Base-by-base conservation (phyloP, 2,113 vertebrate genomes). In the Mobula birostris region DNA sequence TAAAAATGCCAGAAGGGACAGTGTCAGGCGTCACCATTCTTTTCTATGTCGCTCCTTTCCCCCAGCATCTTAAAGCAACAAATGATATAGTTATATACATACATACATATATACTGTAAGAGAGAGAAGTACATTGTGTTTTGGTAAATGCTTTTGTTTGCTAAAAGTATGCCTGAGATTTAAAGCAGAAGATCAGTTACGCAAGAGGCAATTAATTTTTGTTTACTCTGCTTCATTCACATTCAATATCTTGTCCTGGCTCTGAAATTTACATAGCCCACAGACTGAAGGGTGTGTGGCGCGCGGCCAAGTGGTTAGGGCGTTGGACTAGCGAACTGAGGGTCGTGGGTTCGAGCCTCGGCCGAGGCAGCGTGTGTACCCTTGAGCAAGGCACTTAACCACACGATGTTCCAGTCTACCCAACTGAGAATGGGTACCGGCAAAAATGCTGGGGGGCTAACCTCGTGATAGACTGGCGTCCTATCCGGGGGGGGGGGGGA, bases 1-100 rank as follows among this genome's bases (percentile, higher is more conserved):
- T 77, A 2, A 32, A 94, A 77, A 77, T 12, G 94, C 95, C 95
- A 96, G 95, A 95, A 95, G 95, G 95, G 97, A 97, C 96, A 97
- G 97, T 96, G 94, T 95, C 95, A 9, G 48, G 48, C 58, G 56
- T 5, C 21, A n/a, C 32, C 29, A 90, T 88, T 88, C 61, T 90
- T 90, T 90, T 90, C 85, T 90, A 90, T 90, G 63, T 90, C n/a
- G 66, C 61, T 66, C 85, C 85, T 63, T 66, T 87, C 32, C 29
- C 29, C 63, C 85, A 66, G 61, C 61, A 90, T 90, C 32, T 90
- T 90, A 90, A 68, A 66, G 29, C 85, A 90, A 90, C 85, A 66
- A 58, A 61, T 63, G n/a, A n/a, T 88, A 87, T 87, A 87, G 2
- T 27, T 61, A 87, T n/a, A n/a, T 85, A 58, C 58, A 4, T 48